These are phyloP conservation scores for Microhierax caerulescens DNA, from an alignment of 2,797 vertebrate genomes.

Conservation along the genomic window DNA sequence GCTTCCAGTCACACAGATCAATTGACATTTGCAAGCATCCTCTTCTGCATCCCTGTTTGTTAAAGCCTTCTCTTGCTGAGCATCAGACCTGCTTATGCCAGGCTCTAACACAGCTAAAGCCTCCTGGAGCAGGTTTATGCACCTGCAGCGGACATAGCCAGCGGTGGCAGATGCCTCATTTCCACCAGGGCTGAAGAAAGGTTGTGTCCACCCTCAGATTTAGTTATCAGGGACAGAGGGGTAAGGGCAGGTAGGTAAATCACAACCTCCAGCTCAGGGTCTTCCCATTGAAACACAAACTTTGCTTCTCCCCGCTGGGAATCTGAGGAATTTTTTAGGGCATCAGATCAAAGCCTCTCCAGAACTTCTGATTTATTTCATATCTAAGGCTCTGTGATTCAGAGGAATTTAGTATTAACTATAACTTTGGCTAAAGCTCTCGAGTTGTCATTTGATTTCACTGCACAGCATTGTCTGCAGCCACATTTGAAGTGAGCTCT, in stretches of 20 bases:
- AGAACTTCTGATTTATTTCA: neutral
- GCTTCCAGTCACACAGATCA: neutral
- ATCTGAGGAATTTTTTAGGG: neutral
- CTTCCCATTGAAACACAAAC: neutral
- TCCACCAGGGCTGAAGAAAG: neutral
- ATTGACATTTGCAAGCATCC: neutral
- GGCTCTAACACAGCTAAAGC: neutral
- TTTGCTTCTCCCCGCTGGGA: neutral
- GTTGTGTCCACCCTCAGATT: neutral
- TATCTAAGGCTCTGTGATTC: neutral
- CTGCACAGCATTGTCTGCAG: neutral
- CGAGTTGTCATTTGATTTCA: neutral
- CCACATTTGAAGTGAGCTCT: neutral
- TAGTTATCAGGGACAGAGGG: rapidly evolving
- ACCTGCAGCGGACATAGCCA: neutral
- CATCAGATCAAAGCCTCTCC: too few relatives aligned
- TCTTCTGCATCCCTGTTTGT: neutral
- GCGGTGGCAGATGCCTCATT: neutral
- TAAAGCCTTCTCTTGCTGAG: neutral
- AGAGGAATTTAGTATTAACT: neutral
- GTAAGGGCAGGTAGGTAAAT: neutral
- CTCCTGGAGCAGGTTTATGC: neutral
- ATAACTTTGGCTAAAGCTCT: neutral
- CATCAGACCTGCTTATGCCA: neutral
- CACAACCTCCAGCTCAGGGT: neutral